Evolutionary conservation across 2,888 invertebrate species (phyloP).

Genomic region (Allophyes oxyacanthae): DNA sequence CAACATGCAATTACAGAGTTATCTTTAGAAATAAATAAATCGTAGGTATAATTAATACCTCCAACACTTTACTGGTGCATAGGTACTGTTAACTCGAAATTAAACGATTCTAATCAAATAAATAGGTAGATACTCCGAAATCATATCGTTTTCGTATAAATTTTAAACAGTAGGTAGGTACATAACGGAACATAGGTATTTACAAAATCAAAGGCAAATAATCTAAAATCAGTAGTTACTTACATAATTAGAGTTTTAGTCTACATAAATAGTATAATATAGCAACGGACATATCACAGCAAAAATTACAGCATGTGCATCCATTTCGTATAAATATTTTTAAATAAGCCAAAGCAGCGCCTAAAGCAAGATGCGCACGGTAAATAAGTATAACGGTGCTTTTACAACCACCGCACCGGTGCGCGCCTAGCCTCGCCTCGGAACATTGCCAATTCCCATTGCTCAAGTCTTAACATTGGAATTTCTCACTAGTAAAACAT

Average conservation of each 20-base stretch:
- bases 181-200: too few relatives aligned
- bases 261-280: conserved; percentile 2
- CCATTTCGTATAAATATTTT: conserved; percentile 54
- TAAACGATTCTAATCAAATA: conserved; percentile 42
- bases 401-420: conserved; percentile 84
- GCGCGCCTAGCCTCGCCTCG: conserved; percentile 78
- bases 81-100: conserved; percentile 27
- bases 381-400: conserved; percentile 87
- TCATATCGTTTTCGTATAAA: too few relatives aligned
- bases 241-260: too few relatives aligned
- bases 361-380: conserved; percentile 86
- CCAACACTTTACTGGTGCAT: conserved; percentile 13
- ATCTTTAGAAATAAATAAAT: conserved; percentile 48
- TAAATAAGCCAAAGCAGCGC: conserved; percentile 79
- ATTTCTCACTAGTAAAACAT: conserved; percentile 85
- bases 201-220: too few relatives aligned
- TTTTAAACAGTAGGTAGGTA: too few relatives aligned
- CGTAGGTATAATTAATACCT: conserved; percentile 41
- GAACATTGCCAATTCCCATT: conserved; percentile 88
- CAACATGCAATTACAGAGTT: conserved; percentile 52
- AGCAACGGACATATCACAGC: conserved; percentile 12
- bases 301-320: conserved; percentile 44
- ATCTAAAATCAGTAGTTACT: too few relatives aligned
- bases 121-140: neutral
- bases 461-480: conserved; percentile 83